Conservation (phyloP, 2,888 invertebrate species). For the Morpho helenor region DNA sequence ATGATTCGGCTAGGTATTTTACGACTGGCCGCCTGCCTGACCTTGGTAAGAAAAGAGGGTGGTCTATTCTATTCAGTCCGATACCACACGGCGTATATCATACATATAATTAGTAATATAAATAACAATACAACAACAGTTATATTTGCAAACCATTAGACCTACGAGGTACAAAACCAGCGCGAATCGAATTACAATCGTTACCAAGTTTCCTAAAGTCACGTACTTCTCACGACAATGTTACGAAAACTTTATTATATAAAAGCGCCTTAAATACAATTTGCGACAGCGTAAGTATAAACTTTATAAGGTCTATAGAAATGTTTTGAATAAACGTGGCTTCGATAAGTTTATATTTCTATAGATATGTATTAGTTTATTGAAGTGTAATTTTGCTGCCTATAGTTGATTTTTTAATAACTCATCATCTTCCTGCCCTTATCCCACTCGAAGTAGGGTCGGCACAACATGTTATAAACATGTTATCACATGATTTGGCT, state of each 20-base stretch:
- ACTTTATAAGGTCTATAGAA: not conserved
- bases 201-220: slow-evolving; percentile 12
- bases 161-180: slow-evolving; percentile 4
- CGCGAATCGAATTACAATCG: slow-evolving; percentile 12
- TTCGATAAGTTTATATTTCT: not conserved
- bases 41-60: too few species aligned
- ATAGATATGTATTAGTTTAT: not conserved
- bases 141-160: slow-evolving; percentile 2
- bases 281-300: too few species aligned
- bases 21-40: too few species aligned
- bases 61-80: too few species aligned
- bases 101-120: too few species aligned
- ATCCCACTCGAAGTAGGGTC: too few species aligned
- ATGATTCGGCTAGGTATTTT: too few species aligned
- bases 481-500: too few species aligned
- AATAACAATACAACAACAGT: not conserved
- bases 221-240: slow-evolving; percentile 8
- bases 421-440: too few species aligned
- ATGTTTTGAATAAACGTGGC: not conserved
- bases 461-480: too few species aligned
- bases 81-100: too few species aligned
- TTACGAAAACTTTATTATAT: slow-evolving; percentile 4
- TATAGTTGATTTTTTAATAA: too few species aligned
- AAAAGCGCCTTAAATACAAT: not conserved
- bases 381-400: not conserved